Evolutionary conservation across 2,888 invertebrate genomes (phyloP), one percentile per base, ranked within the genome.

Genomic region (Dolomedes plantarius): DNA sequence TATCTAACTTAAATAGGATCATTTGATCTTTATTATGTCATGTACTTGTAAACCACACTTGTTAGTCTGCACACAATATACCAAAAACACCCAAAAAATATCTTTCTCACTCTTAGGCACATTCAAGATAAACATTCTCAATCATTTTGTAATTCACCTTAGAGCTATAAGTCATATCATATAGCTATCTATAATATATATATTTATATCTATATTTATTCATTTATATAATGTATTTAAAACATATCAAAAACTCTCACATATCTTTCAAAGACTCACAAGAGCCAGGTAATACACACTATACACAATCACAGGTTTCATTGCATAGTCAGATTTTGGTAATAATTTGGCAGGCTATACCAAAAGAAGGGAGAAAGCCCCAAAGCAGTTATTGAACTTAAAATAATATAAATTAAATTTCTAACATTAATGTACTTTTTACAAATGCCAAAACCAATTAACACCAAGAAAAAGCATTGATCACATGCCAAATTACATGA

Each of bases 271-370:
- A 9, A n/a, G 29, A 16, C 65, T 29, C 28, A 11, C 29, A 23
- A 36, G 68, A 68, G 68, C 68, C 67, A 9, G n/a, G 41, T 11
- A 19, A 65, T 29, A 65, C 65, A 41, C n/a, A 28, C 69, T 69
- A 28, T 69, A 69, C 69, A 69, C 69, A 69, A 69, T 69, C 69
- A 69, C 69, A 69, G 69, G 41, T 41, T 69, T 69, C 69, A 69
- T 69, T 69, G 69, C 69, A 69, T 69, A 69, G 69, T 68, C 39
- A 67, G 31, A 19, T 6, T 41, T 69, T 69, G 16, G 11, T 28
- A n/a, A 29, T 31, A 65, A 29, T 65, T 65, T 65, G 65, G 65
- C 65, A 29, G 27, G 65, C 56, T 1, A 56, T 23, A 56, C 56
- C 56, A 56, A 56, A n/a, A n/a, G n/a, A 2, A 16, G 46, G 46